Evolutionary conservation across 1,140 invertebrate species (phyloP), one percentile per base, ranked within the genome.

Genomic region (Drosophila kohkoa): DNA sequence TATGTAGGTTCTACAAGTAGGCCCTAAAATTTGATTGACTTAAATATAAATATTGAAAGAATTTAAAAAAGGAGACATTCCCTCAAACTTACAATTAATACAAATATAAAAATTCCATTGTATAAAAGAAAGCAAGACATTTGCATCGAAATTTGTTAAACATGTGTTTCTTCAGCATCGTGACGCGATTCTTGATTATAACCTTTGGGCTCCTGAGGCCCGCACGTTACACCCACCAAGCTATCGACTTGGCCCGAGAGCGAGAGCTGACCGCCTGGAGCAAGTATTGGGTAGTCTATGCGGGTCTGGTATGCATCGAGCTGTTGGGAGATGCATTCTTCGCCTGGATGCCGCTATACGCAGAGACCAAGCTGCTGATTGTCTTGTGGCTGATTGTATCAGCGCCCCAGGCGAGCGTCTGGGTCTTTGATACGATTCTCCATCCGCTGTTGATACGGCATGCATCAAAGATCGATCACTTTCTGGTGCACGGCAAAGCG

Each of bases 271-370:
- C 16, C 5, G 8, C 52, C 15, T 88, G 83, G 83, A 52, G 63
- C 45, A 88, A 88, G 30, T 88, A 88, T 32, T 88, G 83, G 83
- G 70, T 81, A 6, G 62, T 85, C 41, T 85, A 89, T 28, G 81
- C 70, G 1, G 66, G 60, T 2, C 57, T 88, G 2, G 49, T 85
- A 38, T 49, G n/a, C 48, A 0, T 78, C 5, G 80, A 88, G 66
- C 2, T 81, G 20, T 0, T 89, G 6, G 30, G 49, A 3, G 83
- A 88, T 5, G n/a, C 55, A 0, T 20, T 83, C 15, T 15, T 89
- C 0, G 70, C 71, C 3, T 88, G 83, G 83, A 2, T 88, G 45
- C 62, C 83, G 2, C 16, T 88, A n/a, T 88, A 87, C 43, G 52
- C 13, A 6, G 74, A 75, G 54, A 58, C 51, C 5, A 88, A 88